Conservation (phyloP, 2,113 vertebrate genomes). For the Seriola quinqueradiata region DNA sequence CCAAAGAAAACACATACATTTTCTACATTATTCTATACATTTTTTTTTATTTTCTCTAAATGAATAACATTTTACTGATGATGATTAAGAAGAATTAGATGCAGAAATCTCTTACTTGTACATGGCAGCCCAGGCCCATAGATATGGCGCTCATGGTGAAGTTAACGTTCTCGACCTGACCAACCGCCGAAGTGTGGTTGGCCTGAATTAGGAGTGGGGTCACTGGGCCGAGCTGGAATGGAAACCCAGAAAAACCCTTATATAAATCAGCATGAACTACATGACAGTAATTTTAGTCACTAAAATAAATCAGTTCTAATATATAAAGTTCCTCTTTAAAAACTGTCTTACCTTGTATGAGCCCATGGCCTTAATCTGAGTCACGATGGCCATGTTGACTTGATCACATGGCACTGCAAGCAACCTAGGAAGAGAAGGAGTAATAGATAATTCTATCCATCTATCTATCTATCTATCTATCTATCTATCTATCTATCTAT, state of each 20-base stretch:
- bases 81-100: neutral
- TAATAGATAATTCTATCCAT: neutral
- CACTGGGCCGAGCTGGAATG: conserved; percentile 47
- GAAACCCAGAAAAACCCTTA: conserved; percentile 17
- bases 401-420: conserved; percentile 56
- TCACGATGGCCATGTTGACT: conserved; percentile 55
- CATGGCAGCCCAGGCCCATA: conserved; percentile 54
- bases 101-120: conserved; percentile 43
- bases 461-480: no score
- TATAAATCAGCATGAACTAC: neutral
- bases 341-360: conserved; percentile 62
- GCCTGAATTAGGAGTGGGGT: conserved; percentile 45
- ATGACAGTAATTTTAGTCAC: neutral
- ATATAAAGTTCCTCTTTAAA: neutral
- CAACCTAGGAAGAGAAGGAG: conserved; percentile 58
- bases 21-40: neutral
- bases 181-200: conserved; percentile 64
- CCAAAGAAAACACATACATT: neutral
- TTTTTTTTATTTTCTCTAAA: neutral
- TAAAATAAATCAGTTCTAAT: neutral
- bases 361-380: conserved; percentile 72
- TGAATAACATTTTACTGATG: neutral
- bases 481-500: no score
- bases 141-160: conserved; percentile 59
- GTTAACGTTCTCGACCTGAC: conserved; percentile 60